Conservation (phyloP, 2,888 invertebrate species). For the Pachliopta kotzebuea region DNA sequence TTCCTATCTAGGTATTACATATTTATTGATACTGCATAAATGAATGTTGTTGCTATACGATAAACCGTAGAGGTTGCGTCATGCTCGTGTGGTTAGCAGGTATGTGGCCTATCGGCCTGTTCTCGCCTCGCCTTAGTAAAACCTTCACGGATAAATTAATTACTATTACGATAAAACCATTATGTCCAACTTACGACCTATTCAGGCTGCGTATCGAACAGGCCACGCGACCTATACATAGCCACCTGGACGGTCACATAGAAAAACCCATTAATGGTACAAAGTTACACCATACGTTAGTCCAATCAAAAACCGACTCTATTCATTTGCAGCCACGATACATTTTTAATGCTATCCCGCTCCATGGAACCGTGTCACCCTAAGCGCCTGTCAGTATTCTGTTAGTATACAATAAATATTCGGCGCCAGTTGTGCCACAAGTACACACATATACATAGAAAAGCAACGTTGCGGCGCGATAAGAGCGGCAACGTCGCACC, state of each 20-base stretch:
- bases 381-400: conserved; percentile 71
- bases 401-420: conserved; percentile 81
- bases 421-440: conserved; percentile 78
- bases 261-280: conserved; percentile 57
- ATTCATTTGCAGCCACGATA: conserved; percentile 44
- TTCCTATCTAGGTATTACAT: conserved; percentile 20
- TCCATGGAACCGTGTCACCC: conserved; percentile 68
- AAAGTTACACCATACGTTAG: conserved; percentile 40
- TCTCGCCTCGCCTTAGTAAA: conserved; percentile 47
- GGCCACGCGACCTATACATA: conserved; percentile 73
- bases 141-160: conserved; percentile 61
- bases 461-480: conserved; percentile 62
- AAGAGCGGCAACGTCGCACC: conserved; percentile 74
- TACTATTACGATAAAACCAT: conserved; percentile 50
- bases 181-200: conserved; percentile 58
- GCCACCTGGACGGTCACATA: conserved; percentile 79
- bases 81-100: conserved; percentile 25
- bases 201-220: conserved; percentile 63
- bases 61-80: conserved; percentile 29
- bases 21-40: conserved; percentile 17
- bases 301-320: conserved; percentile 49
- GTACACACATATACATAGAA: conserved; percentile 77
- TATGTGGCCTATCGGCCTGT: conserved; percentile 30
- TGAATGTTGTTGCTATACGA: conserved; percentile 26
- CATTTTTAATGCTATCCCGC: conserved; percentile 39